Evolutionary conservation across 2,888 invertebrate species (phyloP), one percentile per base, ranked within the genome.

Genomic region (Heteromurus nitidus): DNA sequence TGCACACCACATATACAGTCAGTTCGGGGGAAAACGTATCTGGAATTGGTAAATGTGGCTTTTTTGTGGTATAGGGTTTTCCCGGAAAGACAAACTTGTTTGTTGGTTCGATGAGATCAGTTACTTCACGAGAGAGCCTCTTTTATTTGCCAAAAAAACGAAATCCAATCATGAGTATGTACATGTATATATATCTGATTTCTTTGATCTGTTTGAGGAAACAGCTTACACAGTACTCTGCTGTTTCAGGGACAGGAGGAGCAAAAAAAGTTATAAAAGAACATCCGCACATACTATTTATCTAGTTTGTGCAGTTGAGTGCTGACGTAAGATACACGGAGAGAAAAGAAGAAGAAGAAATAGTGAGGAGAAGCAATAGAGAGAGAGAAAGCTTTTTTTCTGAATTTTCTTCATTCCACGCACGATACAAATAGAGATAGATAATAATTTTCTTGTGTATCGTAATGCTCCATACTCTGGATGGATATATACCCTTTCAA

Each of bases 131-230:
- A 20, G 26, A 62, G n/a, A 55, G n/a, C 55, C 55, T 1, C 36
- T 62, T 62, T 62, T 62, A 62, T 62, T 62, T 62, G 31, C 31
- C 31, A n/a, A 31, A 62, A n/a, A n/a, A n/a, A 62, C 31, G 62
- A 31, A 62, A 62, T 30, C 30, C 62, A 62, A 30, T 30, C 31
- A 62, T 16, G 62, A 28, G 30, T 30, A 62, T 30, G 28, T 60
- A 26, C 60, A 30, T 28, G n/a, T n/a, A n/a, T n/a, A 20, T 24
- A 30, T 24, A n/a, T 16, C n/a, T 60, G n/a, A 26, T 60, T 26
- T 60, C 60, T 60, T 60, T 60, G 60, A 60, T 28, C 60, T 28
- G 60, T 30, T 30, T 26, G 60, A 30, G 60, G n/a, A 60, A 60
- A 11, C 11, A 60, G 60, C 30, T 60, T 3, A 60, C 30, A 60